Evolutionary conservation across 2,888 invertebrate species (phyloP), one percentile per base, ranked within the genome.

Genomic region (Chouioia cunea): DNA sequence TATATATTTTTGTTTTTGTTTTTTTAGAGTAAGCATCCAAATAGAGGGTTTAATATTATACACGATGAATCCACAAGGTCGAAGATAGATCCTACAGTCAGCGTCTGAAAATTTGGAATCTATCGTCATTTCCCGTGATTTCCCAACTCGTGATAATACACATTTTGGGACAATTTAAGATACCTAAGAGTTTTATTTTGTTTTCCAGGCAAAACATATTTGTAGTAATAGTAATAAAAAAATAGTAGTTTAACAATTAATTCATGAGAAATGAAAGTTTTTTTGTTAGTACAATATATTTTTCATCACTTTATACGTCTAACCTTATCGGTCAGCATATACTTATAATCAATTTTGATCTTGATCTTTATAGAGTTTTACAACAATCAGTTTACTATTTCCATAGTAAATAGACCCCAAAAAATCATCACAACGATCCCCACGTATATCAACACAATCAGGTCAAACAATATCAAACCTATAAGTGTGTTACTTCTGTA

Each of bases 91-190:
- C 74, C 73, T 52, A 74, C 74, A 65, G 65, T 73, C 60, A 18
- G 23, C 36, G 70, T 78, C 76, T 50, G 76, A 78, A 76, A 76
- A 79, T 65, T 79, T 77, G 57, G 80, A 75, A 48, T 74, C 77
- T 63, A 75, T 70, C 18, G 77, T 76, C 75, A 80, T 77, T 65
- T 76, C 74, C 56, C 78, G 76, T 65, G 71, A 14, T 62, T 67
- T 22, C 70, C 56, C 14, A 71, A 47, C 36, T 71, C 67, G 53
- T 67, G 43, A 56, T 68, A 57, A 65, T 70, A 52, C 18, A 70
- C 65, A 65, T 43, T 14, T 14, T 16, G 1, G 16, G 23, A 15
- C 47, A 36, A 10, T 22, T 43, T 62, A 22, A 4, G 4, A 16
- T 20, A n/a, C 36, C 2, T 6, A 36, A 36, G 16, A 4, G 1